Conservation (phyloP, 64 coral and sea anemone species). For the Stylophora pistillata region DNA sequence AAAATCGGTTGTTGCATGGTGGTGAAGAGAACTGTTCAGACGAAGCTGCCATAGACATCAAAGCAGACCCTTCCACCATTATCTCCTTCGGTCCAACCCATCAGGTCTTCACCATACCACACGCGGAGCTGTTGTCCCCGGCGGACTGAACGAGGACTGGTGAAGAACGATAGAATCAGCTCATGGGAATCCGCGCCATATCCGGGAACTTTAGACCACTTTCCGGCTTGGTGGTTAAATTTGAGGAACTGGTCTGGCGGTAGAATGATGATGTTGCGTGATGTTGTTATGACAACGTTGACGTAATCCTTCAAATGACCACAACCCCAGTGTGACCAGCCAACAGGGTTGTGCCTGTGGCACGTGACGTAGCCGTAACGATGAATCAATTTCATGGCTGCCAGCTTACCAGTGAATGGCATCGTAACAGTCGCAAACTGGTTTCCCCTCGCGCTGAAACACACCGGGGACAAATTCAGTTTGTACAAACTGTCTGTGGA, state of each 20-base stretch:
- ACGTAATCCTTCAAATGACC: not conserved
- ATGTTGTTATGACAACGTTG: not conserved
- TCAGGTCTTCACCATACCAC: conserved; percentile 7
- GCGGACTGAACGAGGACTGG: not conserved
- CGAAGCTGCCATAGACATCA: not conserved
- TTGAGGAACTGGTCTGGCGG: not conserved
- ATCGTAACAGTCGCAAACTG: not conserved
- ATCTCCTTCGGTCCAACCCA: not conserved
- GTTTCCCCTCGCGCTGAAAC: not conserved
- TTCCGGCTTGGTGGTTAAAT: not conserved
- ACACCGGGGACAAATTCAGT: not conserved
- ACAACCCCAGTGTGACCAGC: not conserved
- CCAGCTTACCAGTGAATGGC: not conserved
- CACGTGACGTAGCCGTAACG: not conserved
- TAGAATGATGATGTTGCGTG: not conserved
- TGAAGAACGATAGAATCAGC: not conserved
- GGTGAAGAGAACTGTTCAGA: not conserved
- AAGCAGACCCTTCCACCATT: not conserved
- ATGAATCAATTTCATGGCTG: not conserved
- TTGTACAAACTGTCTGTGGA: not conserved
- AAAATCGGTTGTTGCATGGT: no score
- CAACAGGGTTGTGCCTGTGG: not conserved
- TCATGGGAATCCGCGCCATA: not conserved
- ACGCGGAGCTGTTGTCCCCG: not conserved
- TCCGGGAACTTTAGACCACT: conserved; percentile 14